Conservation (phyloP, 2,888 invertebrate genomes). For the Brachyopa scutellaris region DNA sequence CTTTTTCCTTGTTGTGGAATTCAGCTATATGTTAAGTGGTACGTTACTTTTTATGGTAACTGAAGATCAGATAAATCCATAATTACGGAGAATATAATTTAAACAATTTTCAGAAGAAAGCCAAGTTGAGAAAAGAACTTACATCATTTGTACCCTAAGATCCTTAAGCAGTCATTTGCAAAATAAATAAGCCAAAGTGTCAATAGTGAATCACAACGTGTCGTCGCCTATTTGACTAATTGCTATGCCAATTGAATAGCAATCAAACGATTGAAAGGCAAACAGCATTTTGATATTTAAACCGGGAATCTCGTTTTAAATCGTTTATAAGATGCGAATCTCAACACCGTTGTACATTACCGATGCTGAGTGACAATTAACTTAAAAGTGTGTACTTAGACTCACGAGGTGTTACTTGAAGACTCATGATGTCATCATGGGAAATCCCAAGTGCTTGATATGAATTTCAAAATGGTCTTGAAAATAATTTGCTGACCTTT, state of each 20-base stretch:
- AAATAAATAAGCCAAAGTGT: conserved; percentile 4
- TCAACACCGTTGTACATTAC: not conserved
- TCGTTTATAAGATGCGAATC: too few species aligned
- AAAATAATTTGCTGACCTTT: too few species aligned
- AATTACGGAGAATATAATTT: too few species aligned
- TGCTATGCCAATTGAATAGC: conserved; percentile 34
- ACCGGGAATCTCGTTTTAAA: conserved; percentile 6
- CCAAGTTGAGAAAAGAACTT: too few species aligned
- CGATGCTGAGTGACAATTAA: not conserved
- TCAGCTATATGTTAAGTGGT: too few species aligned
- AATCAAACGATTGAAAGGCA: conserved; percentile 28
- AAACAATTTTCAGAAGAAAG: too few species aligned
- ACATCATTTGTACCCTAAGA: too few species aligned
- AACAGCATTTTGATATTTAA: conserved; percentile 15
- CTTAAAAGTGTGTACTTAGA: not conserved
- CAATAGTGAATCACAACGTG: conserved; percentile 28
- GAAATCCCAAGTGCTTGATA: not conserved
- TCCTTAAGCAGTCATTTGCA: too few species aligned
- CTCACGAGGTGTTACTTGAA: not conserved
- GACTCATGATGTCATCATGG: not conserved
- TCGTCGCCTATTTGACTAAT: conserved; percentile 40
- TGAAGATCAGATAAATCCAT: too few species aligned
- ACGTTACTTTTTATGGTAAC: too few species aligned
- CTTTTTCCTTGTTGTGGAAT: too few species aligned
- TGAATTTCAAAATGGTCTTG: not conserved